Base-by-base conservation (phyloP, 2,888 invertebrate species). In the Trachelus troglodyta region DNA sequence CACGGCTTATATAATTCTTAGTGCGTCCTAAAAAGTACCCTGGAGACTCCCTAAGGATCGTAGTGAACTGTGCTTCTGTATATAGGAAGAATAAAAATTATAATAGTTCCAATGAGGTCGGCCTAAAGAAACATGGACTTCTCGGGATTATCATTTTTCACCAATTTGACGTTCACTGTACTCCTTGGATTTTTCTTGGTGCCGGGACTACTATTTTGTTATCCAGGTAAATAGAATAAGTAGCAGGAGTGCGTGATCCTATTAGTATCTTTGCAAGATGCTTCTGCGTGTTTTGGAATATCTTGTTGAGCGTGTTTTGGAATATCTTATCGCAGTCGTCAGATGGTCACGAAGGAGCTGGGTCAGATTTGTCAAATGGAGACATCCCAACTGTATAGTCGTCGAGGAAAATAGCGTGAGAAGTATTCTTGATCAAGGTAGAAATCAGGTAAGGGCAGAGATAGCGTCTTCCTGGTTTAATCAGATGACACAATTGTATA, bases 311-410 rank as follows among this genome's bases (percentile, higher is more conserved):
- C n/a, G 30, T n/a, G n/a, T n/a, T n/a, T n/a, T n/a, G n/a, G n/a
- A n/a, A n/a, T n/a, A n/a, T 71, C 71, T 71, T 34, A 75, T 84
- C 85, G n/a, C 83, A 91, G 91, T 85, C 76, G 81, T 89, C 40
- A 86, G 87, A 76, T 90, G 89, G 89, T 86, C 85, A 9, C 85
- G 87, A 79, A 86, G 83, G 80, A 87, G 83, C 80, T 90, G 89
- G 89, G 81, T 88, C 34, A 83, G 87, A 75, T 90, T 88, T 74
- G 86, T 89, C 12, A 88, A 90, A 78, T 91, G 91, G 91, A 89
- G 86, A 77, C 83, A 89, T 80, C 90, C 90, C 4, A 81, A 86
- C 33, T 88, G 87, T 33, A 83, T 86, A 74, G 83, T 91, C 23
- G 89, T 90, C 35, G 89, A 89, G 80, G 83, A 85, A 76, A 89